Conservation (phyloP, 2,797 vertebrate species). For the Forpus xanthops region DNA sequence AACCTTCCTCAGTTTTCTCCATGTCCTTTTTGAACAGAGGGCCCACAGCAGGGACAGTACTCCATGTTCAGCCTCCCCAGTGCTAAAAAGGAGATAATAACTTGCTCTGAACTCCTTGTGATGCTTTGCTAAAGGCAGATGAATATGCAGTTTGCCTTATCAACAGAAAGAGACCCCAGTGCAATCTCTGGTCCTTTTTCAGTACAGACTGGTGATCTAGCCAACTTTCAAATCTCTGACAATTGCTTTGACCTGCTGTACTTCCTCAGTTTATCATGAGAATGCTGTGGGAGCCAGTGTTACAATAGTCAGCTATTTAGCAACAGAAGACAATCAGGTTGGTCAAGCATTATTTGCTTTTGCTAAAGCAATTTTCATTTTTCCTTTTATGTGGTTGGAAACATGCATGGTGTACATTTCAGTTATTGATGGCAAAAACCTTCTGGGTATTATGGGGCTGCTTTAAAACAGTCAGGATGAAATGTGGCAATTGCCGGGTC, state of each 20-base stretch:
- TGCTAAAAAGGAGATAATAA: not conserved
- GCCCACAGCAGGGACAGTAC: not conserved
- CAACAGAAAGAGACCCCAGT: not conserved
- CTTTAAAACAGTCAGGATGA: conserved; percentile 58
- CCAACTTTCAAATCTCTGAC: not conserved
- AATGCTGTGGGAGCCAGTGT: not conserved
- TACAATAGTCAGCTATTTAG: not conserved
- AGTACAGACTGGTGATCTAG: not conserved
- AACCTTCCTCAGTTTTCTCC: not conserved
- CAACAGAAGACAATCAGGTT: not conserved
- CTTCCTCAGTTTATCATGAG: not conserved
- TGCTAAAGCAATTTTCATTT: not conserved
- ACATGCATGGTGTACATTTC: not conserved
- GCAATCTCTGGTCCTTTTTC: not conserved
- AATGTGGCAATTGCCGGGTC: conserved; percentile 36
- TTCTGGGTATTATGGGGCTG: conserved; percentile 33
- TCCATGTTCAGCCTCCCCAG: not conserved
- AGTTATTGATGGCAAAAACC: conserved; percentile 52
- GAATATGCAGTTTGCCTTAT: not conserved
- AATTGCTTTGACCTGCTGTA: not conserved
- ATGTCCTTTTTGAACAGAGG: not conserved
- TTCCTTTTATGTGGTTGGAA: conserved; percentile 10
- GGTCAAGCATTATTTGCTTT: not conserved
- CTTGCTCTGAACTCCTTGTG: not conserved
- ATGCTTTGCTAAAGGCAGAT: not conserved